Percentiles rank a stretch among this genome's conserved stretches.
These are phyloP conservation scores for Silurus meridionalis DNA, from an alignment of 2,113 vertebrate genomes.

Conservation along the genomic window DNA sequence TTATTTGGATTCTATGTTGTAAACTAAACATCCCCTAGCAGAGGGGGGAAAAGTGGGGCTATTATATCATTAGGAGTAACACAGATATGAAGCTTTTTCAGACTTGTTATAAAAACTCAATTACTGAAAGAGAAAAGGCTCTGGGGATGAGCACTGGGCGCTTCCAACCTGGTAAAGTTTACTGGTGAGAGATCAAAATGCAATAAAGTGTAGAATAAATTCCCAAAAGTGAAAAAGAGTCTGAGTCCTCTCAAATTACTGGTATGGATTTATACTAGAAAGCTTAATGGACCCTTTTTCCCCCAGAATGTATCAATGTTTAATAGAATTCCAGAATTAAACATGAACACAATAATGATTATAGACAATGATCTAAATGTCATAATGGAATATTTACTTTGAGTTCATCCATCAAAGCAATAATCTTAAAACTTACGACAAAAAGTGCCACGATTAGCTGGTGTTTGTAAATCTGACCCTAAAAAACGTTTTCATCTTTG, in stretches of 20 bases:
- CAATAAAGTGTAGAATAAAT: not conserved
- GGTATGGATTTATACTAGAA: not conserved
- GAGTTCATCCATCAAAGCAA: not conserved
- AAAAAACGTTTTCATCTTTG: not conserved
- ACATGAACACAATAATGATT: not conserved
- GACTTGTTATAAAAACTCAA: conserved; percentile 17
- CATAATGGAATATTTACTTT: not conserved
- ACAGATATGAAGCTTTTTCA: conserved; percentile 9
- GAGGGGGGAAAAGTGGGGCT: not conserved
- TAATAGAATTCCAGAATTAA: not conserved
- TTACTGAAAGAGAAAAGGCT: not conserved
- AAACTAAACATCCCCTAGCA: conserved; percentile 6
- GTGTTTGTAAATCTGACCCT: not conserved
- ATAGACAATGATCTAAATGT: not conserved
- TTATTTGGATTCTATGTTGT: conserved; percentile 3
- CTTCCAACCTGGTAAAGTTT: not conserved
- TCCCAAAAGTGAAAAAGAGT: not conserved
- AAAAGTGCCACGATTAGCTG: not conserved
- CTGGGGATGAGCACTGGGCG: conserved; percentile 1
- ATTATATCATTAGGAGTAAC: conserved; percentile 29
- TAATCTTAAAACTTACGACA: not conserved
- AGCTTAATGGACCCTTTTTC: not conserved
- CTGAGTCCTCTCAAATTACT: not conserved
- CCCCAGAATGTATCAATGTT: not conserved
- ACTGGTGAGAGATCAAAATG: conserved; percentile 1